Evolutionary conservation across 2,888 invertebrate species (phyloP), one percentile per base, ranked within the genome.

Genomic region (Hypolimnas misippus): DNA sequence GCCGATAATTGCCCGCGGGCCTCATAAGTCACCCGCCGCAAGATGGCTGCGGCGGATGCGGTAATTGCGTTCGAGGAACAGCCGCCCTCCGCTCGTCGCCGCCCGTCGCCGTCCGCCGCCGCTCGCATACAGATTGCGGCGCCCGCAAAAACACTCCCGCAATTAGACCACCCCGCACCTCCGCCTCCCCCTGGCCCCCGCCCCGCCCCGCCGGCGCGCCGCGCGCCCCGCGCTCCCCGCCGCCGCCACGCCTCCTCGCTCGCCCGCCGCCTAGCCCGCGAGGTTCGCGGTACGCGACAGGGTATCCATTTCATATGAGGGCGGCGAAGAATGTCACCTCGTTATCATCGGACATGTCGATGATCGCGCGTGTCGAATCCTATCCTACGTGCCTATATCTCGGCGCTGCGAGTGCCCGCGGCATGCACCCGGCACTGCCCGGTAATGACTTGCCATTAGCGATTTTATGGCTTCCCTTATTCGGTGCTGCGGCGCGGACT

Each of bases 11-110:
- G 83, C 62, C 66, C 70, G 72, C 70, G 62, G 70, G 70, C 73
- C 74, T 70, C 76, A 74, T 77, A 77, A 76, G 79, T 77, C 79
- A 77, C 79, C n/a, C 42, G 63, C 65, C 50, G 76, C 86, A 89
- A 89, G 82, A 89, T 89, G 89, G 89, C 89, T 82, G 87, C 84
- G 77, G 78, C 86, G 87, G 87, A 84, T 82, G 87, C 86, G 75
- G 82, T 90, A 90, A 90, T 89, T 87, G 86, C 81, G 74, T 90
- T 89, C 90, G 86, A 81, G 85, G 90, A 89, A 90, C 77, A 77
- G 76, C 76, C 71, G 66, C 67, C 64, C 67, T 49, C 62, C 66
- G 67, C 73, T 77, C 75, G 75, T 74, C 66, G 56, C 62, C 62
- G 68, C 58, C 63, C 38, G 21, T 44, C 42, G 33, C 42, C 59